phyloP scores from a whole-genome alignment of 1,140 invertebrate genomes.

The Eciton burchellii region DNA sequence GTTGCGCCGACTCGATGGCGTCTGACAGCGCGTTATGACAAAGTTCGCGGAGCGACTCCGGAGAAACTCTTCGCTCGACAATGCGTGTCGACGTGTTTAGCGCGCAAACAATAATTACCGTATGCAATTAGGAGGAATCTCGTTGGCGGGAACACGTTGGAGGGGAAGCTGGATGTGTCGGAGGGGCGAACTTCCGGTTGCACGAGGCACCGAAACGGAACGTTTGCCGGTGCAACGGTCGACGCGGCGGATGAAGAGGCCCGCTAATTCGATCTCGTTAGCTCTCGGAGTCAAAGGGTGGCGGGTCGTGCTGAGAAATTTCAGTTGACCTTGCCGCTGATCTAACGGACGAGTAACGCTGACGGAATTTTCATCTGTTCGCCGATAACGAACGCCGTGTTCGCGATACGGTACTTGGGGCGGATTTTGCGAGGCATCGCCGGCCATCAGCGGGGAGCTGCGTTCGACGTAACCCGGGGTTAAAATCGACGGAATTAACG shows the following conservation, averaged over 20 bases:
- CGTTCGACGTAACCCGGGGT: background rate
- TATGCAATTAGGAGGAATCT: constrained; percentile 74
- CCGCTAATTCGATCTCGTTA: constrained; percentile 69
- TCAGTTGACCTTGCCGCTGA: constrained; percentile 56
- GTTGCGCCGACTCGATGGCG: background rate
- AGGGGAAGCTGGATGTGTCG: constrained; percentile 49
- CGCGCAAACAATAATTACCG: constrained; percentile 77
- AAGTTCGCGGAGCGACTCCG: constrained; percentile 21
- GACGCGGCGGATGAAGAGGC: constrained; percentile 64
- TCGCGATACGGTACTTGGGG: background rate
- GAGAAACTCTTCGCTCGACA: constrained; percentile 8
- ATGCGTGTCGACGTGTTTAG: constrained; percentile 66
- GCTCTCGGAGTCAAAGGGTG: constrained; percentile 53
- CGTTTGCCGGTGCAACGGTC: constrained; percentile 57
- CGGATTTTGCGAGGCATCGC: constrained; percentile 1
- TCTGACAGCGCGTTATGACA: constrained; percentile 33
- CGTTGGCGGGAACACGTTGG: constrained; percentile 1
- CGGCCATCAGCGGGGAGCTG: background rate
- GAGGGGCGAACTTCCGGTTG: constrained; percentile 59
- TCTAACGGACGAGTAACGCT: background rate
- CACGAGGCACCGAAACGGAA: constrained; percentile 64
- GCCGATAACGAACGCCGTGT: background rate
- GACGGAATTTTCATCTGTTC: constrained; percentile 13
- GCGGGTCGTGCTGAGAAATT: constrained; percentile 58
- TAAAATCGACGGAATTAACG: background rate